Base-by-base conservation (phyloP, 2,888 invertebrate species). In the Sinohyriopsis cumingii region DNA sequence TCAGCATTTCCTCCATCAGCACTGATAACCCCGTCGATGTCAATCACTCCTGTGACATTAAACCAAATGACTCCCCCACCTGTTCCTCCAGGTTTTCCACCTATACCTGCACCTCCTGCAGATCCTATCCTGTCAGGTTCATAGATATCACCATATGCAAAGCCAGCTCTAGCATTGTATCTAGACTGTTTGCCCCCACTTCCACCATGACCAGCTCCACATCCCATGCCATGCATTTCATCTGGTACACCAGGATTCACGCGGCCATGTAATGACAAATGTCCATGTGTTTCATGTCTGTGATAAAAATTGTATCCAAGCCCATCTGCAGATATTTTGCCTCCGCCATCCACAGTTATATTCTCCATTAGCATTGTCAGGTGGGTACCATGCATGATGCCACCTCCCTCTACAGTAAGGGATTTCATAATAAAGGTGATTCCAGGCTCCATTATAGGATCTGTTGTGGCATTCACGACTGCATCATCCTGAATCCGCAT, bases 1-100 rank as follows among this genome's bases (percentile, higher is more conserved):
- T 45, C 45, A 1, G 77, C 79, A 57, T 74, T 67, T 12, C 69
- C 75, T 18, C 85, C 85, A 72, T 80, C 73, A 9, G 84, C 82
- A 69, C 79, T 81, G 9, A 85, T 77, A 55, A 81, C 72, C 9
- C 85, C 85, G 73, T 85, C 85, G 63, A 85, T 82, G 55, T 77
- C 73, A 55, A 84, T 81, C n/a, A 77, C 71, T 20, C 80, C 75
- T 55, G 84, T 84, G 12, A 85, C 81, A 65, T 85, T 85, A 76
- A 85, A 81, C 83, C 83, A 84, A 15, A 85, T 76, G 18, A 81
- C 65, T 24, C 85, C 85, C 1, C 85, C 85, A n/a, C 85, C 85
- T 20, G 68, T 61, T 19, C 84, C 84, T 19, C 83, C 85, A 20
- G 74, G 63, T 1, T 62, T 55, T 5, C 70, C 69, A 33, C 70